Evolutionary conservation across 2,888 invertebrate genomes (phyloP).

Genomic region (Allophyes oxyacanthae): DNA sequence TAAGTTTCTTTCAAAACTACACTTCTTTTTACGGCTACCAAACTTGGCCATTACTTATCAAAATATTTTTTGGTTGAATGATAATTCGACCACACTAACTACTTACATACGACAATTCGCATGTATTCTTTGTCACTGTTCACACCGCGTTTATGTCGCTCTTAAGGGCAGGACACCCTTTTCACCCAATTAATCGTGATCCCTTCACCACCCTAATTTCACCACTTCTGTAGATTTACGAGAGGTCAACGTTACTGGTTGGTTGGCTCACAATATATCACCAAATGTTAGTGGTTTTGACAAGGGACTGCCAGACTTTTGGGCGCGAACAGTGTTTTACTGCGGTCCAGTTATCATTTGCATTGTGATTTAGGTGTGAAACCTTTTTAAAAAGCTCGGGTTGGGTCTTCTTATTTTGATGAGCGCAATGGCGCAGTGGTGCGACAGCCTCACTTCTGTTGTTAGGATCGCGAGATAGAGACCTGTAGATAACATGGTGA

Average conservation of each 20-base stretch:
- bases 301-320: slow-evolving; percentile 65
- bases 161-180: slow-evolving; percentile 29
- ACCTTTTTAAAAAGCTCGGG: slow-evolving; percentile 25
- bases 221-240: slow-evolving; percentile 24
- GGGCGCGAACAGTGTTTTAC: slow-evolving; percentile 53
- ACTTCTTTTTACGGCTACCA: too few species aligned
- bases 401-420: slow-evolving; percentile 8
- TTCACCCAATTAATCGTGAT: slow-evolving; percentile 37
- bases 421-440: background rate
- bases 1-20: too few species aligned
- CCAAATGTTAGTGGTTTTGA: slow-evolving; percentile 72
- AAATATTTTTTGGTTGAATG: too few species aligned
- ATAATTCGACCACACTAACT: background rate
- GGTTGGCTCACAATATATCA: slow-evolving; percentile 68
- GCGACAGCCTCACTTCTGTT: background rate
- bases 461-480: background rate
- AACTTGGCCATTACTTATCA: too few species aligned
- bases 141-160: slow-evolving; percentile 20
- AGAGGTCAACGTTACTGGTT: slow-evolving; percentile 49
- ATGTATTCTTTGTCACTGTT: slow-evolving; percentile 36
- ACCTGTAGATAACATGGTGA: background rate
- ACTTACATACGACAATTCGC: slow-evolving; percentile 1
- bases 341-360: slow-evolving; percentile 49
- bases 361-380: slow-evolving; percentile 52
- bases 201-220: slow-evolving; percentile 35